Conservation (phyloP, 2,888 invertebrate species). For the Branchipolynoe longqiensis region DNA sequence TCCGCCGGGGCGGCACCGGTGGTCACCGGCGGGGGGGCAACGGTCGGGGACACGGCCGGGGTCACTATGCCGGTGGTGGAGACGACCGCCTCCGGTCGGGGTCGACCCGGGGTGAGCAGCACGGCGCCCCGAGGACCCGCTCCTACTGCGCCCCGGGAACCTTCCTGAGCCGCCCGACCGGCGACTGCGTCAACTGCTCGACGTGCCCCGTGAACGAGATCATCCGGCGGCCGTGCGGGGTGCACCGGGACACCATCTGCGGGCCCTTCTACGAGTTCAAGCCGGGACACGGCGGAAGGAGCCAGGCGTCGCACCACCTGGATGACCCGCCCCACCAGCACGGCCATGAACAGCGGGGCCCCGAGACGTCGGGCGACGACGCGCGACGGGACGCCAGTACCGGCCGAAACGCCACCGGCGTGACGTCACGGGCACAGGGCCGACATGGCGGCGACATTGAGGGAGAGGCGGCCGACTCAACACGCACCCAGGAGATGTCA, state of each 20-base stretch:
- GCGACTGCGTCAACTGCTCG: slow-evolving; percentile 62
- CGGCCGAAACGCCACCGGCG: not conserved
- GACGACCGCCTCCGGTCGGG: not conserved
- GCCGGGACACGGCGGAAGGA: not conserved
- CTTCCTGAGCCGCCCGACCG: not conserved
- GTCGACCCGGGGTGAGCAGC: not conserved
- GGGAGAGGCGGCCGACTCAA: slow-evolving; percentile 7
- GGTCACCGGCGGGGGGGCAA: not conserved
- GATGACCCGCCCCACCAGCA: not conserved
- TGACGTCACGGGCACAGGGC: not conserved
- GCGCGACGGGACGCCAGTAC: not conserved
- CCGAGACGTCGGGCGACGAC: not conserved
- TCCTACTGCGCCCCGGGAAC: not conserved
- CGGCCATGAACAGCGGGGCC: not conserved
- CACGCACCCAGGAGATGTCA: not conserved
- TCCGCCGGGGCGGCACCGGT: not conserved
- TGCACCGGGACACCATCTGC: slow-evolving; percentile 66
- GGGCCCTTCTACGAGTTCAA: slow-evolving; percentile 69
- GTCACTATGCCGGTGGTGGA: not conserved
- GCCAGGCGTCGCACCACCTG: not conserved
- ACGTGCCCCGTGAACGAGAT: slow-evolving; percentile 68
- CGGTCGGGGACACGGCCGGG: not conserved
- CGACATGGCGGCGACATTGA: slow-evolving; percentile 2
- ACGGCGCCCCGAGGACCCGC: not conserved
- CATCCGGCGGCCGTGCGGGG: slow-evolving; percentile 66